phyloP scores from a whole-genome alignment of 2,113 vertebrate species.

The Oncorhynchus nerka region DNA sequence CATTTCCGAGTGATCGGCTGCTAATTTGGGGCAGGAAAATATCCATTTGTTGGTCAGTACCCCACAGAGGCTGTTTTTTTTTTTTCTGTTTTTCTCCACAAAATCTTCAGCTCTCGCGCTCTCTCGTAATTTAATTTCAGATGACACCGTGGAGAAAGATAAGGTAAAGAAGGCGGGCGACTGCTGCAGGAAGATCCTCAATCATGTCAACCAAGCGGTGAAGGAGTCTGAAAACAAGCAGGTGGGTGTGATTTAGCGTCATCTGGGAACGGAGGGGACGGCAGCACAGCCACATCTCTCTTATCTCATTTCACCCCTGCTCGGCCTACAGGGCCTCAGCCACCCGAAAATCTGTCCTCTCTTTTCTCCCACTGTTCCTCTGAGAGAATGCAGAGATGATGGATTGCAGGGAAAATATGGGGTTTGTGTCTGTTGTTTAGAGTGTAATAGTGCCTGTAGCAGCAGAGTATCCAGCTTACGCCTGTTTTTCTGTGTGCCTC shows the following conservation, averaged over 20 bases:
- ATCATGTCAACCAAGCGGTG: slow-evolving; percentile 95
- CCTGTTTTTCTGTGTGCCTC: background rate
- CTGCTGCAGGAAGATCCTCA: slow-evolving; percentile 91
- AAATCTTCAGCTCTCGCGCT: background rate
- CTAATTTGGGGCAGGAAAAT: slow-evolving; percentile 51
- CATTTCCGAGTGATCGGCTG: slow-evolving; percentile 38
- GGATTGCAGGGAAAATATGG: too few species aligned
- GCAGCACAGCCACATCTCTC: background rate
- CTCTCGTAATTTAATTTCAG: slow-evolving; percentile 62
- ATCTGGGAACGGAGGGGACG: background rate
- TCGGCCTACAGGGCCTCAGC: background rate
- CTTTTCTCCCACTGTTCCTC: too few species aligned
- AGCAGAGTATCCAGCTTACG: background rate
- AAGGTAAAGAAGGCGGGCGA: slow-evolving; percentile 95
- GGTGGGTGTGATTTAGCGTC: slow-evolving; percentile 64
- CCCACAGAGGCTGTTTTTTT: background rate
- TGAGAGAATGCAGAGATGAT: too few species aligned
- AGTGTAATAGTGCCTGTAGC: background rate
- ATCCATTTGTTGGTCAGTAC: slow-evolving; percentile 38
- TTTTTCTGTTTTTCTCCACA: background rate
- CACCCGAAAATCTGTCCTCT: background rate
- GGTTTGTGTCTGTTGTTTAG: too few species aligned
- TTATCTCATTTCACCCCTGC: too few species aligned
- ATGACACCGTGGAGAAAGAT: slow-evolving; percentile 84
- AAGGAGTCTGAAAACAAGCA: slow-evolving; percentile 97